Base-by-base conservation (phyloP, 2,888 invertebrate species). In the Drosophila neoperkinsi region DNA sequence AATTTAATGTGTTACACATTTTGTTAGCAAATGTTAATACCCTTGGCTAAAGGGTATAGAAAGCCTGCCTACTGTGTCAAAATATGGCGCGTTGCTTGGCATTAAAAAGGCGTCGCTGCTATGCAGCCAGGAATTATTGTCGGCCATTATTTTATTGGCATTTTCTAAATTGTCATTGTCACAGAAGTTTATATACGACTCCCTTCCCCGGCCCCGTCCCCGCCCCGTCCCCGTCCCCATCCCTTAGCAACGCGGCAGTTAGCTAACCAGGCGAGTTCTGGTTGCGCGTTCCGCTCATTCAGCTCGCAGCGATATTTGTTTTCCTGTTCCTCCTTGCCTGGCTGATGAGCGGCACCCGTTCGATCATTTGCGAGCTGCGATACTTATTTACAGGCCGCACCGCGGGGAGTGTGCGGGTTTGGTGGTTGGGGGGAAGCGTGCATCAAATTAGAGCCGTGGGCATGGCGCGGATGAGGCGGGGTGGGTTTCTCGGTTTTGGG, bases 111-210 rank as follows among this genome's bases (percentile, higher is more conserved):
- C 53, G 61, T 25, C 61, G 49, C 49, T 64, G 62, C n/a, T 28
- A 13, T 61, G 58, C 53, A 52, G 51, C 11, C 63, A 38, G 63
- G 57, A 74, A 80, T 85, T 84, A 88, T 91, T 86, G 90, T 84
- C 91, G 81, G 88, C 90, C 85, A 91, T 90, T 90, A 90, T 81
- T 90, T 87, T 84, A 81, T 81, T 79, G 85, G 79, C 76, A 83
- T 81, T 81, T 76, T 75, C 57, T 43, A 67, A 80, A 84, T 82
- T 89, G 81, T 78, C 77, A 77, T 74, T 77, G 82, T 71, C 69
- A 67, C 63, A 63, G 74, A 70, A 73, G 63, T 77, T 71, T 70
- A 69, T 71, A 65, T 72, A 55, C 46, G 25, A 46, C 49, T 63
- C 60, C 30, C 28, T 28, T 43, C 4, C 55, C 57, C 25, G 21